A percentile compares a stretch with the other conserved stretches of the same genome.
Conservation (phyloP, 2,797 vertebrate species). For the Forpus xanthops region DNA sequence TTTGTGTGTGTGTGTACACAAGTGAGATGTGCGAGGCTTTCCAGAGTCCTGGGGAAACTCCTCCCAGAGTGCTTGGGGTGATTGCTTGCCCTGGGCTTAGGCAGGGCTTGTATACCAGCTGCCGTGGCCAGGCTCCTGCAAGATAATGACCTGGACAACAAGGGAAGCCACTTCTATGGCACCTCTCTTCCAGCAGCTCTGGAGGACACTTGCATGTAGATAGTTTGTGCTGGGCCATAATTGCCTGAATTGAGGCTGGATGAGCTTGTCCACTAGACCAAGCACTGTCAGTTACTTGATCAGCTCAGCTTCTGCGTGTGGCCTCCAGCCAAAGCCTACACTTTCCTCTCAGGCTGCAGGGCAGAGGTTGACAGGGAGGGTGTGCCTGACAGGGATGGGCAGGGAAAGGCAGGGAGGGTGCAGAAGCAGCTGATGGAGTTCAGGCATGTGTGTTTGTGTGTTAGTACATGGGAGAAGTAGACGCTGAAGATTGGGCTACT, state of each 20-base stretch:
- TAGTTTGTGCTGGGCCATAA: neutral
- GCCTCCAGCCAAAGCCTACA: neutral
- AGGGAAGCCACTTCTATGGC: neutral
- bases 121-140: neutral
- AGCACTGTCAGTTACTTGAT: neutral
- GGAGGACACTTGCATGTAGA: fast-evolving
- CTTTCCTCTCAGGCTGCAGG: neutral
- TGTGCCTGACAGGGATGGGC: neutral
- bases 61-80: neutral
- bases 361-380: neutral
- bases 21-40: neutral
- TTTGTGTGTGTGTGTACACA: fast-evolving
- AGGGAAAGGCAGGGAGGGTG: neutral
- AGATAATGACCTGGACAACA: neutral
- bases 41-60: neutral
- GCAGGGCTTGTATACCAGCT: neutral
- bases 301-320: neutral
- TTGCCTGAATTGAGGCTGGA: neutral
- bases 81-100: neutral
- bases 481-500: neutral
- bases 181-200: neutral
- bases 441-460: fast-evolving
- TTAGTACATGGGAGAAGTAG: neutral
- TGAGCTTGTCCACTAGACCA: neutral
- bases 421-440: neutral